A percentile compares a stretch with the other conserved stretches of the same genome.
Conservation (phyloP, 2,888 invertebrate genomes). For the Synergus itoensis region DNA sequence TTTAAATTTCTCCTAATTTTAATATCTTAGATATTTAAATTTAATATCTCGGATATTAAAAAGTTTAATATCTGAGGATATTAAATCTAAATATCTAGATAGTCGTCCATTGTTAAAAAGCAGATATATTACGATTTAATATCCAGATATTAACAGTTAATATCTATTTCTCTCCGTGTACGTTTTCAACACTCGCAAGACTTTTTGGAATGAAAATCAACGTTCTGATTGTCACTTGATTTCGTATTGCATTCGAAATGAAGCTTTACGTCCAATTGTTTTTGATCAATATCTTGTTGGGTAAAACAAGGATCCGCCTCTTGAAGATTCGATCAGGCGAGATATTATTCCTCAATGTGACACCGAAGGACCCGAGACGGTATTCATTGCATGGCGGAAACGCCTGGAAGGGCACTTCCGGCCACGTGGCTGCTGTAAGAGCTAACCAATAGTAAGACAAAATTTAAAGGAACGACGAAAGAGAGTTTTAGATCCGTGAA, state of each 20-base stretch:
- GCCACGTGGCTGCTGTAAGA: constrained; percentile 70
- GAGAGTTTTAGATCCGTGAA: constrained; percentile 56
- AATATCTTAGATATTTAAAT: no score
- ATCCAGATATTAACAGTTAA: no score
- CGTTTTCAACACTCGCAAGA: not conserved
- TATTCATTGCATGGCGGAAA: constrained; percentile 68
- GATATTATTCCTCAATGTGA: constrained; percentile 57
- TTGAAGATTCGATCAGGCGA: constrained; percentile 61
- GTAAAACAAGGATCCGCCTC: constrained; percentile 39
- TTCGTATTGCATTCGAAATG: no score
- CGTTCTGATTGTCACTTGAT: not conserved
- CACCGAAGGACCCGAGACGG: constrained; percentile 63
- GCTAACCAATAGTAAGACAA: constrained; percentile 50
- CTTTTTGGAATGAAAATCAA: not conserved
- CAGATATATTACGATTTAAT: no score
- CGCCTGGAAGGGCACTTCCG: constrained; percentile 72
- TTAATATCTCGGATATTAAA: no score
- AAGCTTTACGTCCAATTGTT: no score
- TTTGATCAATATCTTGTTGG: constrained; percentile 1
- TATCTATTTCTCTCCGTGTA: no score
- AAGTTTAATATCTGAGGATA: no score
- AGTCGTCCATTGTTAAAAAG: no score
- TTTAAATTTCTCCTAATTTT: no score
- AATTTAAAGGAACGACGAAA: constrained; percentile 51
- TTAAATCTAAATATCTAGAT: no score